Evolutionary conservation across 2,797 vertebrate genomes (phyloP), one percentile per base, ranked within the genome.

Genomic region (Schizopygopsis pylzovi): DNA sequence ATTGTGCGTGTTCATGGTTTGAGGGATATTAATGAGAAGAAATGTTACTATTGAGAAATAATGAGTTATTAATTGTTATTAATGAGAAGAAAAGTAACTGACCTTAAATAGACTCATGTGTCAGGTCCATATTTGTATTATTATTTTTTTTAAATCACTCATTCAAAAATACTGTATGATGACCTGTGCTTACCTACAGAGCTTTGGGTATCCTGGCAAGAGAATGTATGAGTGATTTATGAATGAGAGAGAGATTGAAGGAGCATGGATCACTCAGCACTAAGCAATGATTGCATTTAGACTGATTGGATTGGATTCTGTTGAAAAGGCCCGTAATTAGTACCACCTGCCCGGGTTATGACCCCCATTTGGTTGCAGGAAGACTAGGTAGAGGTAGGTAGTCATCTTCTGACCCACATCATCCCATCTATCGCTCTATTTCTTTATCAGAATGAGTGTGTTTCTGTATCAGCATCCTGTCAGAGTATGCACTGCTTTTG

Each of bases 331-430:
- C 63, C 76, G 59, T 88, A 88, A 90, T 90, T 86, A 89, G 81
- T 92, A 81, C 90, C 86, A 61, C 65, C 91, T 92, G 91, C 92
- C 90, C 89, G 56, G 86, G 81, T 84, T 86, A 68, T 91, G 89
- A 92, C 92, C 91, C 80, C 71, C 79, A 68, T 85, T 88, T 83
- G 18, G 52, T 65, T 41, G 79, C 65, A 80, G 41, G 22, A 78
- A 83, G 33, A 56, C 47, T 33, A 49, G n/a, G 72, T 61, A 43
- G 56, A 33, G 56, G 52, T 20, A 63, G 70, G n/a, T 63, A 76
- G 45, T 77, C 47, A 70, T 45, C 49, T 80, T 4, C 11, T 18
- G 1, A 3, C 25, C 54, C 25, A 80, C 22, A 28, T 47, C 54
- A 43, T 33, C 39, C 22, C 25, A 6, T 79, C 61, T 54, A 6